Base-by-base conservation (phyloP, 2,113 vertebrate genomes). In the Neotoma lepida region DNA sequence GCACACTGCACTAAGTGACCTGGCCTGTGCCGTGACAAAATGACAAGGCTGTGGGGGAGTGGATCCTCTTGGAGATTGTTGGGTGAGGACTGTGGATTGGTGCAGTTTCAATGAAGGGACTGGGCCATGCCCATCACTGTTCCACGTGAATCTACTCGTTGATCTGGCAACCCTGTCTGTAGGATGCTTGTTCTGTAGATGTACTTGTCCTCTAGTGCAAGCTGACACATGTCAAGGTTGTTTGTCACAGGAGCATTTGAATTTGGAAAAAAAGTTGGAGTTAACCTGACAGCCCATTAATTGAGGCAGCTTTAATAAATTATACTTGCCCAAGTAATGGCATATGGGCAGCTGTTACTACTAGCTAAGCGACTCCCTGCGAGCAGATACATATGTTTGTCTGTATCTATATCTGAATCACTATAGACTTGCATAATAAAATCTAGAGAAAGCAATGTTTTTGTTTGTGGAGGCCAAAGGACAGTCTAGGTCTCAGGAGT, bases 221-320 rank as follows among this genome's bases (percentile, higher is more conserved):
- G 77, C 76, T 76, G 93, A 85, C 80, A 90, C 17, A 15, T 14
- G n/a, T 86, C 87, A 85, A 86, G 66, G 92, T 85, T 91, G 74
- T 88, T 91, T 63, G 77, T 76, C 82, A 35, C 1, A 39, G 9
- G 22, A 68, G n/a, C 39, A 9, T 93, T 89, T 94, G 91, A 39
- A 84, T 94, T 92, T 89, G 68, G 80, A 86, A 61, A 86, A n/a
- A 49, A 63, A 89, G 6, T 51, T 82, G 64, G 87, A 70, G 90
- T 61, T 78, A 87, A n/a, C 33, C 87, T 28, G 87, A 87, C 81
- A 94, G 92, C 88, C 63, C 85, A 74, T 95, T 95, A 89, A 82
- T 86, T 88, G 97, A 77, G 77, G n/a, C 44, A 86, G 54, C 86
- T 86, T 95, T 93, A 97, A 86, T 95, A 91, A 95, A 91, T 94